Evolutionary conservation across 2,797 vertebrate genomes (phyloP).

Genomic region (Poecilia wingei): DNA sequence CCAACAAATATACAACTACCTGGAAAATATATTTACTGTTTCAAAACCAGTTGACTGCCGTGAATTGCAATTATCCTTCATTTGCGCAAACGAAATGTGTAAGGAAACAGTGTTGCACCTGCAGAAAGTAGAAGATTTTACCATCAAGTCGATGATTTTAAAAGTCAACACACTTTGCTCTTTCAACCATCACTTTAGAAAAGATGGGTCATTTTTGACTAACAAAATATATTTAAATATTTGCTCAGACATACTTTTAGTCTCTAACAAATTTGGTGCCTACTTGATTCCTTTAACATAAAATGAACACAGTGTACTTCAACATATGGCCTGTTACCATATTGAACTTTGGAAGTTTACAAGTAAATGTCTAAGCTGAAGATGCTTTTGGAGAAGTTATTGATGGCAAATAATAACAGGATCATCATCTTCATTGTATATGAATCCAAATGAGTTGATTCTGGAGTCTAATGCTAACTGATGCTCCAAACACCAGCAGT

Average conservation of each 20-base stretch:
- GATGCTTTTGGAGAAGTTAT: background rate
- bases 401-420: background rate
- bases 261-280: background rate
- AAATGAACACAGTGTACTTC: background rate
- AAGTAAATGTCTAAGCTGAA: background rate
- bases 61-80: constrained; percentile 55
- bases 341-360: background rate
- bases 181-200: background rate
- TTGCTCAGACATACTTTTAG: background rate
- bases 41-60: constrained; percentile 28
- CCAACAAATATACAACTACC: constrained; percentile 28
- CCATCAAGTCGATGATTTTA: constrained; percentile 10
- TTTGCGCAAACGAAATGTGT: constrained; percentile 18
- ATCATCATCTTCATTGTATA: background rate
- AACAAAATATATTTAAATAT: background rate
- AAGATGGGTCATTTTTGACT: background rate
- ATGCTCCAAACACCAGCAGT: background rate
- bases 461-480: background rate
- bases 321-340: background rate
- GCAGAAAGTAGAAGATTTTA: constrained; percentile 19
- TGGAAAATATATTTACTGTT: constrained; percentile 13
- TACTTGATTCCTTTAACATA: background rate
- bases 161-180: constrained; percentile 18
- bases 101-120: constrained; percentile 29
- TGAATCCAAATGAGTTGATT: background rate